Evolutionary conservation across 1,140 invertebrate species (phyloP).

Genomic region (Drosophila santomea): DNA sequence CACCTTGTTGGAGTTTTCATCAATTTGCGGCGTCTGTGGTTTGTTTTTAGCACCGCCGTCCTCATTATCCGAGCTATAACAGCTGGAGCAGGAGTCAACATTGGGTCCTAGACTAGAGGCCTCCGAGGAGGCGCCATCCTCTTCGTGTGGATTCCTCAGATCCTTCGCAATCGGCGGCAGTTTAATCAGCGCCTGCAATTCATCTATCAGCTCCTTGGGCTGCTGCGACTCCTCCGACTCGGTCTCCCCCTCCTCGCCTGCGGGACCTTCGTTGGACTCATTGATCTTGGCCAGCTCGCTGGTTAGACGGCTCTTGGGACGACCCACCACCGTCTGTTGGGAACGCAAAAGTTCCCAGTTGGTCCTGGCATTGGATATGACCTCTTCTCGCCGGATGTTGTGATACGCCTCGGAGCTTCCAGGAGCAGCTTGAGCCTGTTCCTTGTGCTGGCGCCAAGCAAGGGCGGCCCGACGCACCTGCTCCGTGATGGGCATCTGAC

Average conservation of each 20-base stretch:
- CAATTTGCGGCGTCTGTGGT: conserved; percentile 40
- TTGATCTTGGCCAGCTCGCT: conserved; percentile 76
- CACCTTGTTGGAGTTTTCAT: conserved; percentile 68
- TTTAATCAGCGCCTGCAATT: conserved; percentile 85
- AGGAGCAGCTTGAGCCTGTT: conserved; percentile 88
- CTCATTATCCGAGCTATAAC: conserved; percentile 86
- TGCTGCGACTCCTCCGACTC: conserved; percentile 88
- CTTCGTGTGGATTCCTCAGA: conserved; percentile 42
- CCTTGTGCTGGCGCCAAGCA: conserved; percentile 91
- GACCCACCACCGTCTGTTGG: conserved; percentile 84
- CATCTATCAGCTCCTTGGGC: conserved; percentile 84
- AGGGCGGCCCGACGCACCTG: conserved; percentile 90
- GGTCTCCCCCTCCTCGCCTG: conserved; percentile 74
- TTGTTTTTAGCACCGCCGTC: conserved; percentile 56
- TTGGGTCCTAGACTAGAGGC: conserved; percentile 88
- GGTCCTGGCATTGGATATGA: conserved; percentile 92
- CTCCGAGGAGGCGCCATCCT: conserved; percentile 84
- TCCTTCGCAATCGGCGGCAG: conserved; percentile 56
- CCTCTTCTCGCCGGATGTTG: conserved; percentile 89
- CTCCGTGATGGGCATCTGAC: conserved; percentile 91
- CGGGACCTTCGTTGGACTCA: conserved; percentile 66
- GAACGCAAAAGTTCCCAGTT: conserved; percentile 92
- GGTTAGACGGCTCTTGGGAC: conserved; percentile 62
- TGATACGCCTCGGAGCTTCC: conserved; percentile 88
- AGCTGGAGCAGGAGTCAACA: conserved; percentile 88